These are phyloP conservation scores for Harpagifer antarcticus DNA, from an alignment of 2,797 vertebrate species.

Conservation along the genomic window DNA sequence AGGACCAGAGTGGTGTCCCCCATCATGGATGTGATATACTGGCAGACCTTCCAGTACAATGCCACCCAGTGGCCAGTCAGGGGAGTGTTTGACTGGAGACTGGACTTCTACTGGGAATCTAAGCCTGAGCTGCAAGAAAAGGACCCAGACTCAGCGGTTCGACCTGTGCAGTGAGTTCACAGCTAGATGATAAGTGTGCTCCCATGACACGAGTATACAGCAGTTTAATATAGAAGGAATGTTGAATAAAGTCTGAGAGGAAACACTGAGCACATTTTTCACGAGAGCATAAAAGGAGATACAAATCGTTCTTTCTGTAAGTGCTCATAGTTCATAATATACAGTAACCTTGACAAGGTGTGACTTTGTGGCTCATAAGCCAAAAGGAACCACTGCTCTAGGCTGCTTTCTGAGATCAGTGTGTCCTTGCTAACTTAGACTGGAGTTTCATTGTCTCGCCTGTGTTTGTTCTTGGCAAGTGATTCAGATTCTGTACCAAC, in stretches of 20 bases:
- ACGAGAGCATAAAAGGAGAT: too few species aligned
- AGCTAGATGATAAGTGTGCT: background rate
- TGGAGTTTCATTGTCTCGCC: background rate
- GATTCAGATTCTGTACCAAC: slow-evolving; percentile 15
- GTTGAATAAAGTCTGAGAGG: background rate
- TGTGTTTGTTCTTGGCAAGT: slow-evolving; percentile 18
- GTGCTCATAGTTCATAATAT: background rate
- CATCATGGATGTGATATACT: slow-evolving; percentile 89
- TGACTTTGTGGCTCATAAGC: background rate
- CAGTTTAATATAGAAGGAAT: background rate
- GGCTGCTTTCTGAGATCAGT: background rate
- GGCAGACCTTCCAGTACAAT: slow-evolving; percentile 89
- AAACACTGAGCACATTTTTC: background rate
- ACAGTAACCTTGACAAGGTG: background rate
- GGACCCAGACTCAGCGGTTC: slow-evolving; percentile 78
- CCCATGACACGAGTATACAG: background rate
- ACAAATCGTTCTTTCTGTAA: background rate
- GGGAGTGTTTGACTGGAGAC: slow-evolving; percentile 91
- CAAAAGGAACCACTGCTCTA: background rate
- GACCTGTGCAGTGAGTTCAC: slow-evolving; percentile 85
- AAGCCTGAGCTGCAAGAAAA: slow-evolving; percentile 70
- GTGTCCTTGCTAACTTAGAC: background rate
- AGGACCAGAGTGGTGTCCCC: slow-evolving; percentile 90
- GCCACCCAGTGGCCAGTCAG: slow-evolving; percentile 83
- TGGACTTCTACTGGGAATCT: slow-evolving; percentile 90